A percentile compares a stretch with the other conserved stretches of the same genome.
Evolutionary conservation across 2,113 vertebrate genomes (phyloP).

Genomic region (cattle (Bos taurus)): ARS-UCD2.0 NC_037334.1:104262001-104262500

Average conservation of each 20-base stretch:
- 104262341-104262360: neutral
- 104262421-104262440: neutral
- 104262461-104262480: neutral
- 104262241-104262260: neutral
- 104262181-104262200: neutral
- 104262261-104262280: neutral
- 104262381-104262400: neutral
- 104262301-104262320: neutral
- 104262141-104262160: neutral
- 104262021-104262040: neutral
- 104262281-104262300: neutral
- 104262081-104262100: neutral
- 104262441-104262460: neutral
- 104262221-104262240: neutral
- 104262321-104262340: neutral
- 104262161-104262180: neutral
- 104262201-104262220: neutral
- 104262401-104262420: neutral
- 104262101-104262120: neutral
- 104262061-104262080: neutral
- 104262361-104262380: neutral
- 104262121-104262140: neutral
- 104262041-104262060: neutral
- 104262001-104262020: neutral
- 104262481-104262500: neutral